Base-by-base conservation (phyloP, 1,140 invertebrate species). In the Platyscapa corneri region DNA sequence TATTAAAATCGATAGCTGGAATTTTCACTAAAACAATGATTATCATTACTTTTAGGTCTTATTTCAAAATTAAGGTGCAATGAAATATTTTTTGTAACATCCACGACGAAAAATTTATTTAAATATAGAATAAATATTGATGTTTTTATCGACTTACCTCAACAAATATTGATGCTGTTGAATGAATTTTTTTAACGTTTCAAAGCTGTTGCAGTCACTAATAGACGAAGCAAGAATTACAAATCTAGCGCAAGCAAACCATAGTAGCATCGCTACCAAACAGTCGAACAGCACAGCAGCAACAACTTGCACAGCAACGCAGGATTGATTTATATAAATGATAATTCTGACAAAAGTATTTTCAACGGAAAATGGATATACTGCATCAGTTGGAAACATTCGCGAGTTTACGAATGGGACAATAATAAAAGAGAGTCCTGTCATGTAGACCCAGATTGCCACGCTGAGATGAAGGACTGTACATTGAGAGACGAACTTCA, bases 311-410 rank as follows among this genome's bases (percentile, higher is more conserved):
- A 90, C 56, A 27, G 78, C 84, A 1, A 87, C 83, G 0, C 88
- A 7, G 3, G 80, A 37, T 76, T 90, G 89, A 14, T 89, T 88
- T 0, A 83, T 1, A 37, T 88, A 90, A 6, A 90, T 82, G 0
- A 88, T 75, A 3, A 72, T 83, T 64, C 70, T 86, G 23, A 89
- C 16, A 0, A 82, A 80, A 49, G 67, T 37, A 80, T 82, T 76
- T 30, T 89, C 65, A 8, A 88, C 53, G 1, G 49, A 10, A 65
- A 90, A 90, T 34, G 90, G 89, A 83, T 90, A 90, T 32, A 86
- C 80, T 5, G 87, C 87, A n/a, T 88, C 79, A 0, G 88, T 88
- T 20, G 87, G 89, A 60, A 84, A 88, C 18, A 82, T 74, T 53
- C 89, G 84, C 16, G 70, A 30, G 1, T 77, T 49, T 14, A 87